Evolutionary conservation across 2,888 invertebrate genomes (phyloP).

Genomic region (Campoplex nolae): DNA sequence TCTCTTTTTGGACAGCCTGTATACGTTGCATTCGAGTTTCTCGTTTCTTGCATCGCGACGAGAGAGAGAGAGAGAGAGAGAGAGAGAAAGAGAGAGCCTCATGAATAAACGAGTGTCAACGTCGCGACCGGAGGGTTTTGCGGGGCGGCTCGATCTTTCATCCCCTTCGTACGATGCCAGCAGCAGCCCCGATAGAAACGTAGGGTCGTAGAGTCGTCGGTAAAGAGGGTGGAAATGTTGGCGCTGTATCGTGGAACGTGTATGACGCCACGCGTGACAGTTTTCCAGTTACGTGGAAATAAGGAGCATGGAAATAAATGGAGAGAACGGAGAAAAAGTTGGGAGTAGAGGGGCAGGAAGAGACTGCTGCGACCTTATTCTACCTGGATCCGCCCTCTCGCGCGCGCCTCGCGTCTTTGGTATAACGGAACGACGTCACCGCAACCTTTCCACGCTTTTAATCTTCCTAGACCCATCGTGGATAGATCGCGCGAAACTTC

Average conservation of each 20-base stretch:
- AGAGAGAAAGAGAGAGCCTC: conserved; percentile 33
- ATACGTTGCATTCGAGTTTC: background rate
- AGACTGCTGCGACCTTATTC: background rate
- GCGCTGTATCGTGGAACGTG: background rate
- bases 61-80: conserved; percentile 7
- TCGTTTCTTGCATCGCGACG: conserved; percentile 25
- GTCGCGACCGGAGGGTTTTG: no score
- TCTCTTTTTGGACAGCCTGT: background rate
- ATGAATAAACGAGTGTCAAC: conserved; percentile 66
- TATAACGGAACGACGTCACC: no score
- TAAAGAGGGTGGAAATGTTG: no score
- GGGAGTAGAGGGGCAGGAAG: background rate
- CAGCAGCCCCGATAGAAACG: no score
- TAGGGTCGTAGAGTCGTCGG: no score
- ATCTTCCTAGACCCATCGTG: no score
- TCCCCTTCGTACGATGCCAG: no score
- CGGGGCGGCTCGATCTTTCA: no score
- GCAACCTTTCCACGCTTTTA: no score
- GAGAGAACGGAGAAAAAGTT: background rate
- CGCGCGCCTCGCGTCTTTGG: no score
- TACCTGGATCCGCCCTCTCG: no score
- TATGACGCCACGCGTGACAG: conserved; percentile 38
- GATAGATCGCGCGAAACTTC: no score
- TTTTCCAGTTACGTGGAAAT: conserved; percentile 49
- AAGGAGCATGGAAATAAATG: background rate